A percentile compares a stretch with the other conserved stretches of the same genome.
Conservation (phyloP, 2,797 vertebrate species). For the Octomys mimax region DNA sequence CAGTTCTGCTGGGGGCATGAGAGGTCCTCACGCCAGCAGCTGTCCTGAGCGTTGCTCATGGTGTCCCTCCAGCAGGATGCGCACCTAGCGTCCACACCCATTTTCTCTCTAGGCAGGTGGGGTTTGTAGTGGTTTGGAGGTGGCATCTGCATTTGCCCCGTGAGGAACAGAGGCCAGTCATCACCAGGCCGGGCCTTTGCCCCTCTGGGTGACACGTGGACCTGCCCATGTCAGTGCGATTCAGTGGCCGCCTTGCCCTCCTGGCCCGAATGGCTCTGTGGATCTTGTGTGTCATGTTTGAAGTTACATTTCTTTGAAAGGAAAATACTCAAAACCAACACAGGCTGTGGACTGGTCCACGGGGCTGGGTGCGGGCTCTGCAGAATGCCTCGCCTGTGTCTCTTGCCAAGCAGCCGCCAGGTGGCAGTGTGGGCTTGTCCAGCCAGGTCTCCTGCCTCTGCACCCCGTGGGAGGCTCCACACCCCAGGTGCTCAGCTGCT, state of each 20-base stretch:
- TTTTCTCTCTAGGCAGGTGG: neutral
- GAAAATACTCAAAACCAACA: neutral
- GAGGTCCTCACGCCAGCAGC: neutral
- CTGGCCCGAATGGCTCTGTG: neutral
- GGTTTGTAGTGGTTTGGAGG: neutral
- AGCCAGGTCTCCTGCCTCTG: accelerated
- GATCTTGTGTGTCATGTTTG: neutral
- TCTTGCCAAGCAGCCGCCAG: conserved; percentile 68
- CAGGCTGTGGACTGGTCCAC: neutral
- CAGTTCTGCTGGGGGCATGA: neutral
- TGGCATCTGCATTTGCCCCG: accelerated
- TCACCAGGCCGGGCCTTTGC: accelerated
- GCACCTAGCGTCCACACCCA: neutral
- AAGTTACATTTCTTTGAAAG: neutral
- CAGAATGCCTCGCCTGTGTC: accelerated
- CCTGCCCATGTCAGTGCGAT: accelerated
- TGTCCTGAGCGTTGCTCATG: neutral
- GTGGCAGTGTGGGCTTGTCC: conserved; percentile 80
- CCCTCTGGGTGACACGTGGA: accelerated
- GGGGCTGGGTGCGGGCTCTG: neutral
- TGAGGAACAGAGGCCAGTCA: neutral
- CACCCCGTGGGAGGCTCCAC: neutral
- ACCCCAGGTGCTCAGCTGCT: neutral
- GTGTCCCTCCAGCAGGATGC: too few relatives aligned
- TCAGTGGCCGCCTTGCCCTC: neutral